These are phyloP conservation scores for Chloroclystis v-ata DNA, from an alignment of 2,888 invertebrate species.

Conservation along the genomic window DNA sequence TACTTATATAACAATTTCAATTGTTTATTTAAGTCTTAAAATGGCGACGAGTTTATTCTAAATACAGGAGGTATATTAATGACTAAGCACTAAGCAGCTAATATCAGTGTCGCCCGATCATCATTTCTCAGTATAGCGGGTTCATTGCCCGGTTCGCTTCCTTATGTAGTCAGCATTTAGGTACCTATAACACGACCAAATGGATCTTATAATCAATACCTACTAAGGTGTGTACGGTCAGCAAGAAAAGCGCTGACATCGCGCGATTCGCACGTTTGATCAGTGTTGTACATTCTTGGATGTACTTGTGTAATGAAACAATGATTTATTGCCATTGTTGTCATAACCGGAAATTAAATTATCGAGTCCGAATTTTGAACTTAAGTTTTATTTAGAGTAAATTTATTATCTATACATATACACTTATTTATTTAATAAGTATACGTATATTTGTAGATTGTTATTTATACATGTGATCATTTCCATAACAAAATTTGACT, in stretches of 20 bases:
- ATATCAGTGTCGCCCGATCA: conserved; percentile 20
- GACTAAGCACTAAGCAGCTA: conserved; percentile 8
- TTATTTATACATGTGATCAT: too few species aligned
- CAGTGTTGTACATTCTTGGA: not conserved
- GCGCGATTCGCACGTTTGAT: not conserved
- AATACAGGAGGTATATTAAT: conserved; percentile 1
- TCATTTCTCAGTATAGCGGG: conserved; percentile 47
- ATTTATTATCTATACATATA: too few species aligned
- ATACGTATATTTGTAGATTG: too few species aligned
- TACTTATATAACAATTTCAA: too few species aligned
- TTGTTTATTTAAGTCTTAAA: too few species aligned
- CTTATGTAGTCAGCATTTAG: conserved; percentile 40
- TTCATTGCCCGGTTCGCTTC: conserved; percentile 59
- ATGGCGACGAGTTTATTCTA: too few species aligned
- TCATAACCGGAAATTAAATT: too few species aligned
- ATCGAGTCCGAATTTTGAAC: too few species aligned
- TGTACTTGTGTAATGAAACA: not conserved
- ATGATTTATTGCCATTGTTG: too few species aligned
- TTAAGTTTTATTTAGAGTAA: too few species aligned
- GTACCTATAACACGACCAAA: conserved; percentile 14
- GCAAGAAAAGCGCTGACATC: conserved; percentile 10
- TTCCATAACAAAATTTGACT: too few species aligned
- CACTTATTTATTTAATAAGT: too few species aligned
- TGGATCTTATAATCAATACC: conserved; percentile 16
- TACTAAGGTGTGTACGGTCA: conserved; percentile 9